Conservation (phyloP, 2,888 invertebrate species). For the Calameuta filiformis region DNA sequence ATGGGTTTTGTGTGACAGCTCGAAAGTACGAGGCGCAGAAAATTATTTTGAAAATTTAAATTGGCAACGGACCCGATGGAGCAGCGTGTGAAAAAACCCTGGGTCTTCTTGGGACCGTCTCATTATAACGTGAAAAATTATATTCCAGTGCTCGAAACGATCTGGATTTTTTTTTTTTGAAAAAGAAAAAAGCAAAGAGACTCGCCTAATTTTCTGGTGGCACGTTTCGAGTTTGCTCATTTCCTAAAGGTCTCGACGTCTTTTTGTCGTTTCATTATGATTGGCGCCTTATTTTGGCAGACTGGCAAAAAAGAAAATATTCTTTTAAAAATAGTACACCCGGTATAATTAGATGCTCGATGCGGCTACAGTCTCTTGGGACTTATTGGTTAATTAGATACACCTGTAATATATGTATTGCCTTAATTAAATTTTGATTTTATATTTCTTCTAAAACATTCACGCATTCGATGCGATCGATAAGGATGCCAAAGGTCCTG, state of each 20-base stretch:
- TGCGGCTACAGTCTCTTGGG: not conserved
- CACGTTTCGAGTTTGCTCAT: slow-evolving; percentile 22
- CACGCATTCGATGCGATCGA: not conserved
- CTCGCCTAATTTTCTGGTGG: slow-evolving; percentile 10
- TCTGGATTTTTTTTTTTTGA: not conserved
- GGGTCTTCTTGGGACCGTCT: slow-evolving; percentile 4
- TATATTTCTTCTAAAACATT: not conserved
- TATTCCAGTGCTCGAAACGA: not conserved
- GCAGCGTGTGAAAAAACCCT: not conserved
- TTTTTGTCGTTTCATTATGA: not conserved
- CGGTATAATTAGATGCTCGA: not conserved
- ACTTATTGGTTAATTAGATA: not conserved
- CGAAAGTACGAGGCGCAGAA: not conserved
- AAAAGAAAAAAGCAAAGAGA: not conserved
- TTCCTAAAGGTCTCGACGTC: slow-evolving; percentile 37
- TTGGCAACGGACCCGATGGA: not conserved
- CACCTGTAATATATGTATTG: not conserved
- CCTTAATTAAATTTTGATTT: not conserved
- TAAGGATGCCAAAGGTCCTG: not conserved
- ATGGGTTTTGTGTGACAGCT: not conserved
- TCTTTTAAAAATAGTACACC: not conserved
- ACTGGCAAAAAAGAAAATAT: not conserved
- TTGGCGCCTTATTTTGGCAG: not conserved
- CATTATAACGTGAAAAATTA: slow-evolving; percentile 21
- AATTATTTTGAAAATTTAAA: not conserved